phyloP scores from a whole-genome alignment of 2,113 vertebrate genomes.

The Romanogobio albipinnatus region DNA sequence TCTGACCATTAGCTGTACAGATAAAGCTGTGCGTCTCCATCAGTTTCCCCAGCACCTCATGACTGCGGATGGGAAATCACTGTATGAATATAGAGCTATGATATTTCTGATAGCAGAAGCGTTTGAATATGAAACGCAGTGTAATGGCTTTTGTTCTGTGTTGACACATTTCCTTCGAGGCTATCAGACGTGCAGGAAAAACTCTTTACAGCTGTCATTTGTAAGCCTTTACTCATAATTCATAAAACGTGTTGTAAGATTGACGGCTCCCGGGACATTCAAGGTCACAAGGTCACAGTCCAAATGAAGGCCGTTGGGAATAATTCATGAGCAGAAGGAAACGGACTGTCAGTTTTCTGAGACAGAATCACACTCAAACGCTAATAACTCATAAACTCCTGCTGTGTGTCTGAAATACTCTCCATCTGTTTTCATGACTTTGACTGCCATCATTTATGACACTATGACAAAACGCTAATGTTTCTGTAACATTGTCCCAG shows the following conservation, averaged over 20 bases:
- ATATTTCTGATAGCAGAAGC: not conserved
- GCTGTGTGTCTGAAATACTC: not conserved
- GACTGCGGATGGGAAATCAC: constrained; percentile 12
- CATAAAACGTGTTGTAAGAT: no score
- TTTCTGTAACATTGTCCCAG: not conserved
- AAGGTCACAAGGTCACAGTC: not conserved
- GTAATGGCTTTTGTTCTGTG: not conserved
- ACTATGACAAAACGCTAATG: no score
- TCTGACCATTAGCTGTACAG: constrained; percentile 56
- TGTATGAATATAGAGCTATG: constrained; percentile 13
- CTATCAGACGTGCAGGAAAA: not conserved
- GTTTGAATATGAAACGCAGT: not conserved
- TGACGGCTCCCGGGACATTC: not conserved
- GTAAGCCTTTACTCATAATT: not conserved
- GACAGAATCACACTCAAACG: not conserved
- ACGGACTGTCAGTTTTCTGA: not conserved
- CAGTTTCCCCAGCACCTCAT: constrained; percentile 32
- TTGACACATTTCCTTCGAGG: not conserved
- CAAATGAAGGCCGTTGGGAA: not conserved
- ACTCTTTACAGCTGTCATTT: not conserved
- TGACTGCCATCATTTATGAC: not conserved
- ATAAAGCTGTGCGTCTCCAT: constrained; percentile 52
- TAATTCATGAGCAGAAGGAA: not conserved
- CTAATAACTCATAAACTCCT: not conserved
- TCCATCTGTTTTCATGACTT: not conserved